These are phyloP conservation scores for Urocynchramus pylzowi DNA, from an alignment of 2,113 vertebrate genomes.

Conservation along the genomic window DNA sequence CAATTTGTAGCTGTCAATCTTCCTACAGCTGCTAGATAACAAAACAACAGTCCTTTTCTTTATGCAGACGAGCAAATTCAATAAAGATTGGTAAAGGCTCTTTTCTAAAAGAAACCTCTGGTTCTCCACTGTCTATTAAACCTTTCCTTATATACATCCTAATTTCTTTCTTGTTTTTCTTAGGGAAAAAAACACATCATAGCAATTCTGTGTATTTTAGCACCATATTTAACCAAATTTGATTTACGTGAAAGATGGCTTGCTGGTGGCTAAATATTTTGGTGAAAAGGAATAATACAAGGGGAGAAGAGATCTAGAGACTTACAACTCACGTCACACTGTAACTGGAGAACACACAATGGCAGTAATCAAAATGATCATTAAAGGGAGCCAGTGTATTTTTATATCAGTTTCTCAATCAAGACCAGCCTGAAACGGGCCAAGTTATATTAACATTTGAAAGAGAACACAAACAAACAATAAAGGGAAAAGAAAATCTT, in stretches of 20 bases:
- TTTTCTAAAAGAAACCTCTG: slow-evolving; percentile 18
- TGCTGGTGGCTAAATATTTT: background rate
- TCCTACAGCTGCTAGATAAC: slow-evolving; percentile 71
- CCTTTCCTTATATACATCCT: background rate
- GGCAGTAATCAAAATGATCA: slow-evolving; percentile 28
- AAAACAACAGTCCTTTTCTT: slow-evolving; percentile 74
- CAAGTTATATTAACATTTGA: background rate
- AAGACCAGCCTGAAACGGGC: slow-evolving; percentile 3
- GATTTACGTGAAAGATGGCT: background rate
- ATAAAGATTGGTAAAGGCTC: slow-evolving; percentile 52
- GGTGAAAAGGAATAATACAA: background rate
- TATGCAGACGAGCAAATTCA: slow-evolving; percentile 66
- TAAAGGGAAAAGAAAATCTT: background rate
- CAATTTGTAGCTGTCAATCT: slow-evolving; percentile 69
- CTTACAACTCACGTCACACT: background rate
- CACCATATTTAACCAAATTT: background rate
- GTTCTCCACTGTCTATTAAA: slow-evolving; percentile 8
- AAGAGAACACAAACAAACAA: background rate
- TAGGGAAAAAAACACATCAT: background rate
- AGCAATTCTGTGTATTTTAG: slow-evolving; percentile 8
- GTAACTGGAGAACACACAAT: slow-evolving; percentile 49
- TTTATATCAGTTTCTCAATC: slow-evolving; percentile 36
- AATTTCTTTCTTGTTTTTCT: background rate
- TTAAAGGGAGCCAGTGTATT: slow-evolving; percentile 13
- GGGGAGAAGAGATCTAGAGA: slow-evolving; percentile 3